A percentile compares a stretch with the other conserved stretches of the same genome.
These are phyloP conservation scores for Colistium nudipinnis DNA, from an alignment of 2,113 vertebrate genomes.

Conservation along the genomic window DNA sequence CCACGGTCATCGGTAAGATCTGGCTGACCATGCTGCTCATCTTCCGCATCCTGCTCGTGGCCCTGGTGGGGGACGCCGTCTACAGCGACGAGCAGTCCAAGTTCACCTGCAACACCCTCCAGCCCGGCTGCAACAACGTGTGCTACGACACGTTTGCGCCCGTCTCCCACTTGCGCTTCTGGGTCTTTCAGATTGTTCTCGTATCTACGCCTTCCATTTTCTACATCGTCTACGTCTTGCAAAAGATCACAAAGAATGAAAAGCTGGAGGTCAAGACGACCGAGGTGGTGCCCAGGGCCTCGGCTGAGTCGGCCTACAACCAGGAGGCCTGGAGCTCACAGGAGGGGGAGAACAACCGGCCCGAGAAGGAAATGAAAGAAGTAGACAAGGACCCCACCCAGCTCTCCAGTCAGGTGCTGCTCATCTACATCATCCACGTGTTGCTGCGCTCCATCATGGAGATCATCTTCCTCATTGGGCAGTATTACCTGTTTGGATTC, in stretches of 20 bases:
- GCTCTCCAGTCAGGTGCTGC: constrained; percentile 71
- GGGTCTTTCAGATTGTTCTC: constrained; percentile 81
- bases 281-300: constrained; percentile 38
- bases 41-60: constrained; percentile 80
- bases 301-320: neutral
- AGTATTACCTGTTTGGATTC: constrained; percentile 77
- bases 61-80: constrained; percentile 76
- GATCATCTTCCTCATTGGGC: constrained; percentile 74
- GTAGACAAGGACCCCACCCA: constrained; percentile 63
- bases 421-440: constrained; percentile 73
- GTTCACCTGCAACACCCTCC: constrained; percentile 79
- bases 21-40: constrained; percentile 82
- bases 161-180: constrained; percentile 76
- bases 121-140: constrained; percentile 80
- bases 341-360: constrained; percentile 50
- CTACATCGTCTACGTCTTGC: constrained; percentile 77
- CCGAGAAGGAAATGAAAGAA: constrained; percentile 62
- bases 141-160: constrained; percentile 78
- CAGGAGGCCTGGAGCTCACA: constrained; percentile 49
- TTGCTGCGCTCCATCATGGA: constrained; percentile 72
- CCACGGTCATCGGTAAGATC: constrained; percentile 80
- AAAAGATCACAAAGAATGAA: constrained; percentile 81
- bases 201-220: constrained; percentile 80
- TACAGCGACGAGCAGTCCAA: constrained; percentile 80
- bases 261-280: constrained; percentile 56